phyloP scores from a whole-genome alignment of 1,140 invertebrate genomes.

The Drosophila littoralis region DNA sequence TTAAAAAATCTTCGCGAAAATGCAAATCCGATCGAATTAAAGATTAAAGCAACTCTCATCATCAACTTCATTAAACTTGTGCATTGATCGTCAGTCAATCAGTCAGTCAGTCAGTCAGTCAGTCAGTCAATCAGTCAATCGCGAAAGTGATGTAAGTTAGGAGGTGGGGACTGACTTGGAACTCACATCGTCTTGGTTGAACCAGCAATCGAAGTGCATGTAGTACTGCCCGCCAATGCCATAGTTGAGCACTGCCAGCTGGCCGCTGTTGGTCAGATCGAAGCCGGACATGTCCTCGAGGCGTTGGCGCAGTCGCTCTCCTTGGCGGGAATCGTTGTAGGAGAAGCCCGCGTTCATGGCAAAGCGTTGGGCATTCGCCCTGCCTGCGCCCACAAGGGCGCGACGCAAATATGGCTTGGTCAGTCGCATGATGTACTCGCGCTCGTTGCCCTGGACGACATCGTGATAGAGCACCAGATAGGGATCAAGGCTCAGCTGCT shows the following conservation, averaged over 20 bases:
- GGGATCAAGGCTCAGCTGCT: conserved; percentile 93
- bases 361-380: conserved; percentile 95
- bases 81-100: too few species aligned
- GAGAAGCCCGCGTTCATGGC: conserved; percentile 89
- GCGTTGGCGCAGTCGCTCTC: conserved; percentile 79
- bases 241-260: conserved; percentile 87
- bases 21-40: too few species aligned
- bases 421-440: conserved; percentile 92
- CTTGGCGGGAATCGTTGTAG: conserved; percentile 88
- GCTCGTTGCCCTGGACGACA: conserved; percentile 94
- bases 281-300: conserved; percentile 89
- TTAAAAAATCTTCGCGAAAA: too few species aligned
- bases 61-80: too few species aligned
- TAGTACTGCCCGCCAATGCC: conserved; percentile 89
- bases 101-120: background rate
- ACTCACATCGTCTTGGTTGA: conserved; percentile 16
- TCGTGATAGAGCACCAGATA: conserved; percentile 94
- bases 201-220: conserved; percentile 88
- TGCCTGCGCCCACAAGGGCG: conserved; percentile 91
- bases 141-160: too few species aligned
- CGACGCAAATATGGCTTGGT: conserved; percentile 93
- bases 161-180: background rate
- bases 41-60: too few species aligned
- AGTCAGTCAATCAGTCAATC: background rate
- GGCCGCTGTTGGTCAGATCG: conserved; percentile 86